Percentiles rank a stretch among this genome's conserved stretches.
Evolutionary conservation across 2,113 vertebrate species (phyloP).

Genomic region (Jaculus jaculus): DNA sequence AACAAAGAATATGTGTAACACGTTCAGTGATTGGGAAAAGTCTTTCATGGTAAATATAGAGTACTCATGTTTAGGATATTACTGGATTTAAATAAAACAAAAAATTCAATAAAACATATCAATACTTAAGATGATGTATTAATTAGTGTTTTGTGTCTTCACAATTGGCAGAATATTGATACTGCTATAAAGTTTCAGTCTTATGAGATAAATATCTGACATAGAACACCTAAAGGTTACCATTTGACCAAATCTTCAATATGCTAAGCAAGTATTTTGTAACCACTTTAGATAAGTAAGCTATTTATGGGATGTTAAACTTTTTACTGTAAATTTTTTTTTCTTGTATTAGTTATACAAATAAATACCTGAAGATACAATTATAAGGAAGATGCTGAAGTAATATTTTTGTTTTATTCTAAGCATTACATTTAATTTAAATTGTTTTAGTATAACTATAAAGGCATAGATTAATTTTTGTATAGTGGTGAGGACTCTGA

Average conservation of each 20-base stretch:
- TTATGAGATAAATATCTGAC: background rate
- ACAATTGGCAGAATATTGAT: background rate
- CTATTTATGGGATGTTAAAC: conserved; percentile 12
- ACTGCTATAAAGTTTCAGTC: background rate
- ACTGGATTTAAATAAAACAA: background rate
- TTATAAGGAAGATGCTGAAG: background rate
- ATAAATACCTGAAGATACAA: background rate
- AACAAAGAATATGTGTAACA: conserved; percentile 14
- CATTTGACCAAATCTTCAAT: conserved; percentile 34
- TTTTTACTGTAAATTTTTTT: background rate
- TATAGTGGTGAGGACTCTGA: background rate
- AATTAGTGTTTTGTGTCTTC: conserved; percentile 36
- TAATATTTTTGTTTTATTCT: conserved; percentile 4
- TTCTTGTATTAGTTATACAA: background rate
- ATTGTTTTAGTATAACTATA: conserved; percentile 22
- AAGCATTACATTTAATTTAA: conserved; percentile 1
- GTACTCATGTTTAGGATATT: background rate
- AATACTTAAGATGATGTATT: background rate
- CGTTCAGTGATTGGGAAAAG: background rate
- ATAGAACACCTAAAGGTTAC: conserved; percentile 8
- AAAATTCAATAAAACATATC: background rate
- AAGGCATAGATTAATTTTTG: conserved; percentile 25
- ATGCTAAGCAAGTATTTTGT: background rate
- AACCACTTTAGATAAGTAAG: conserved; percentile 15
- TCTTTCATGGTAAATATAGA: background rate